Conservation (phyloP, 1,140 invertebrate species). For the Heliothis subflexa region DNA sequence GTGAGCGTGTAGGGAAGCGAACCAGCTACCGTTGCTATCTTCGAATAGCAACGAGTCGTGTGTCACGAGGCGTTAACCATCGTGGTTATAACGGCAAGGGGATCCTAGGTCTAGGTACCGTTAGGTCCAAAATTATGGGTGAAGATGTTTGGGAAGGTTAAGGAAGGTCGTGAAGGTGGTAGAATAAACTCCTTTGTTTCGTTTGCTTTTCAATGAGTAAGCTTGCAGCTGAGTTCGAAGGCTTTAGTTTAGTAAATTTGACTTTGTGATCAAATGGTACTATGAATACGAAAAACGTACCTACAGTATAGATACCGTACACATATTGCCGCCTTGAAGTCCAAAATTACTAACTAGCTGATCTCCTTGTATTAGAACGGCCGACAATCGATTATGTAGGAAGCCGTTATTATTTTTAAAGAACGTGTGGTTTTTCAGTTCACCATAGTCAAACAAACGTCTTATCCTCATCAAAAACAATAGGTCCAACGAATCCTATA, state of each 20-base stretch:
- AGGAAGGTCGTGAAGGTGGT: background rate
- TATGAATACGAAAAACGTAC: too few relatives aligned
- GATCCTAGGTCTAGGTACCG: slow-evolving; percentile 16
- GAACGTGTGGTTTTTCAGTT: too few relatives aligned
- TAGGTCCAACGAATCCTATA: background rate
- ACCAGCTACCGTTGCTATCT: slow-evolving; percentile 41
- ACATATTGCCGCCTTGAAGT: too few relatives aligned
- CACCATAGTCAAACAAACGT: background rate
- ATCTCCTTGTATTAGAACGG: too few relatives aligned
- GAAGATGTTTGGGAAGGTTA: slow-evolving; percentile 2
- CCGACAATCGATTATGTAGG: too few relatives aligned
- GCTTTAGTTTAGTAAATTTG: too few relatives aligned
- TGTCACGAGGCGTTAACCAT: slow-evolving; percentile 47
- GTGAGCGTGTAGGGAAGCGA: slow-evolving; percentile 37
- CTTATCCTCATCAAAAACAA: background rate
- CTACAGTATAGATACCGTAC: too few relatives aligned
- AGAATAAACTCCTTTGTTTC: background rate
- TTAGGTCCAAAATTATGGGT: background rate
- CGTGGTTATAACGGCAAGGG: slow-evolving; percentile 27
- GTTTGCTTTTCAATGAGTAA: too few relatives aligned
- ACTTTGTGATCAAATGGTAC: too few relatives aligned
- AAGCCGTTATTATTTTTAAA: too few relatives aligned
- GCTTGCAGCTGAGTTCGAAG: too few relatives aligned
- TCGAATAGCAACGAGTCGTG: slow-evolving; percentile 43
- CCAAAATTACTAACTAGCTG: too few relatives aligned